Evolutionary conservation across 2,113 vertebrate species (phyloP).

Genomic region (Mormyrus iriodes): DNA sequence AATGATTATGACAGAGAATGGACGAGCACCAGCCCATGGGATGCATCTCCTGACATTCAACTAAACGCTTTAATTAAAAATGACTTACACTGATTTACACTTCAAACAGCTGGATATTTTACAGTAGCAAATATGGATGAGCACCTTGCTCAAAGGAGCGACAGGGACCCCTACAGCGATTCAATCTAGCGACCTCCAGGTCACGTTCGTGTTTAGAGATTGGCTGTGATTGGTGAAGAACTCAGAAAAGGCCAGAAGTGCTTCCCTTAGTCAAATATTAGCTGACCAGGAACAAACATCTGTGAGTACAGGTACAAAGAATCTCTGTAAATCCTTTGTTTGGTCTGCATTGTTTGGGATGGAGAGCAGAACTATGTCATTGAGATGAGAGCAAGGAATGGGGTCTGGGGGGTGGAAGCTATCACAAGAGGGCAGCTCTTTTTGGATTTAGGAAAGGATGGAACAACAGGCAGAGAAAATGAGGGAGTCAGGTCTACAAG

Average conservation of each 20-base stretch:
- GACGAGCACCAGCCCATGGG: neutral
- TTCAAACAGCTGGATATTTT: neutral
- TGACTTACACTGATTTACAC: neutral
- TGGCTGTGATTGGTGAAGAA: neutral
- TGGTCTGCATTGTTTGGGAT: no score
- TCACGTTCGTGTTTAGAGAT: neutral
- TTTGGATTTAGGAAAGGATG: neutral
- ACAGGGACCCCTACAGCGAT: neutral
- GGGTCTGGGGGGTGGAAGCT: neutral
- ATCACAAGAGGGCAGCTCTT: neutral
- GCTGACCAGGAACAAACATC: neutral
- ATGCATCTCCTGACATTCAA: neutral
- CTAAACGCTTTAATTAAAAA: neutral
- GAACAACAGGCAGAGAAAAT: neutral
- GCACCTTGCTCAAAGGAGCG: neutral
- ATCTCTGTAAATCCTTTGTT: no score
- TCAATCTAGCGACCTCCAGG: neutral
- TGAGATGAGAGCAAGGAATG: neutral
- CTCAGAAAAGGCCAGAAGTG: neutral
- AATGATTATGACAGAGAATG: neutral
- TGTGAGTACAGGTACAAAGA: no score
- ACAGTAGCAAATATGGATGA: neutral
- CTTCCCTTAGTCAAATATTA: neutral
- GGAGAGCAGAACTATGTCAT: neutral
- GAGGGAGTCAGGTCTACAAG: neutral